phyloP scores from a whole-genome alignment of 2,888 invertebrate species.

The Podabrus alpinus region DNA sequence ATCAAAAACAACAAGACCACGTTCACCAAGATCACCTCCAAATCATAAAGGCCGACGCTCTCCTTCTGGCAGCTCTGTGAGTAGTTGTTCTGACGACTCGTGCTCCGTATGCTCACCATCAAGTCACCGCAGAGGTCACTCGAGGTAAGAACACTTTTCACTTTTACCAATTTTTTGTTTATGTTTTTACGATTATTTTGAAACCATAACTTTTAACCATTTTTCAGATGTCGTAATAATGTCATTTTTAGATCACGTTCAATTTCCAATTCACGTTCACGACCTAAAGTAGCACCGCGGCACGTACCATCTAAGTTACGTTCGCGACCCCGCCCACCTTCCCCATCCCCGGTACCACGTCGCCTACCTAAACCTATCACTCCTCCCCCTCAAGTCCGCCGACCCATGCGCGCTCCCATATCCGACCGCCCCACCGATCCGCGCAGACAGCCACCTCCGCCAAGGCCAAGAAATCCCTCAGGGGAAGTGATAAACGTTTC shows the following conservation, averaged over 20 bases:
- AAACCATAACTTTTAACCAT: not conserved
- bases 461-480: constrained; percentile 61
- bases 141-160: constrained; percentile 43
- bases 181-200: not conserved
- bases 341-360: constrained; percentile 58
- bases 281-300: constrained; percentile 52
- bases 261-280: constrained; percentile 61
- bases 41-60: constrained; percentile 57
- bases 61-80: constrained; percentile 75
- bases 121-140: constrained; percentile 49
- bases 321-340: constrained; percentile 59
- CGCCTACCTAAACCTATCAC: constrained; percentile 58
- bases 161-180: not conserved
- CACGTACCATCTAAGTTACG: constrained; percentile 59
- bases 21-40: constrained; percentile 49
- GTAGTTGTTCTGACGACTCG: constrained; percentile 83
- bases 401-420: constrained; percentile 33
- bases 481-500: constrained; percentile 52
- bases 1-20: constrained; percentile 40
- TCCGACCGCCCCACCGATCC: constrained; percentile 55
- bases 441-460: constrained; percentile 61
- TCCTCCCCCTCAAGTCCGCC: constrained; percentile 22
- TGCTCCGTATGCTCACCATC: constrained; percentile 82
- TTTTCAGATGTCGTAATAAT: not conserved
- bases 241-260: constrained; percentile 60